phyloP scores from a whole-genome alignment of 2,113 vertebrate species.

The Aphelocoma coerulescens region DNA sequence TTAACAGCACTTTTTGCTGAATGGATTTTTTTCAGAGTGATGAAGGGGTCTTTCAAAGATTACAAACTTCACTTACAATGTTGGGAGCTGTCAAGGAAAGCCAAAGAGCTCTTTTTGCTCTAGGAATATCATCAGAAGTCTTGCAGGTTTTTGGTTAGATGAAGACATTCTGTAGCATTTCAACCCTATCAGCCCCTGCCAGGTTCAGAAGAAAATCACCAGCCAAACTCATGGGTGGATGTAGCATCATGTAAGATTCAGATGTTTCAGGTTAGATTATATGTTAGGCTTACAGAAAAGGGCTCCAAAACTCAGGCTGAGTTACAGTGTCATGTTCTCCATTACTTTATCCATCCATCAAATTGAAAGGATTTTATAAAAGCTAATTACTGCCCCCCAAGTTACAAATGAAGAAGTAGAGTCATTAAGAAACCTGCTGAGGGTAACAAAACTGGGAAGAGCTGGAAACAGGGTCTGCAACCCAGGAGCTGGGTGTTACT shows the following conservation, averaged over 20 bases:
- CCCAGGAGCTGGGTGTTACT: background rate
- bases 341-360: background rate
- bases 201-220: background rate
- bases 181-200: background rate
- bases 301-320: background rate
- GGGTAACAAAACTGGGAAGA: background rate
- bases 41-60: background rate
- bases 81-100: background rate
- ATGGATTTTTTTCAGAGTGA: background rate
- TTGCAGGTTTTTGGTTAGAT: background rate
- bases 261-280: background rate
- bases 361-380: background rate
- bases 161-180: background rate
- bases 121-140: background rate
- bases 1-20: background rate
- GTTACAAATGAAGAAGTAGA: background rate
- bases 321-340: background rate
- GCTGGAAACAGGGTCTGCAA: background rate
- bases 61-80: background rate
- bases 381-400: background rate
- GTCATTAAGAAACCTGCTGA: background rate
- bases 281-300: background rate
- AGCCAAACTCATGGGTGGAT: background rate
- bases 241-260: background rate
- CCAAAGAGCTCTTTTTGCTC: background rate